phyloP scores from a whole-genome alignment of 1,140 invertebrate species.

The Zaprionus camerounensis region DNA sequence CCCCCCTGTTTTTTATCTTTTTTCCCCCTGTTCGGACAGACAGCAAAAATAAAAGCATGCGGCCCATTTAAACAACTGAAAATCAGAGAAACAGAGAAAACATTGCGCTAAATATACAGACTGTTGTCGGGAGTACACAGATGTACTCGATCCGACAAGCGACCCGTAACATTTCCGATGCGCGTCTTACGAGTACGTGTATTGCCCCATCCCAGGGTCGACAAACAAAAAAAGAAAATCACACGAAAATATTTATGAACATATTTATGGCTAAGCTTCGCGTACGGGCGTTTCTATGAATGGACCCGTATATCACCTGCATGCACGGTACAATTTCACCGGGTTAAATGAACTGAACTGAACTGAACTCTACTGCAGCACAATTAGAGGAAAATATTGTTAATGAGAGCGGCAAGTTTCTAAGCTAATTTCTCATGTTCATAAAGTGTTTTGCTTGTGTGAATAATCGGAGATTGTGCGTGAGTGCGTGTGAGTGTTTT shows the following conservation, averaged over 20 bases:
- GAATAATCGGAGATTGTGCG: neutral
- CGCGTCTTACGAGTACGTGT: conserved; percentile 3
- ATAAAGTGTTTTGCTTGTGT: neutral
- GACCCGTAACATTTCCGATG: conserved; percentile 12
- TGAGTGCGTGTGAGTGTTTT: neutral
- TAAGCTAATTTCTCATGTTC: neutral
- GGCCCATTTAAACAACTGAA: conserved; percentile 52
- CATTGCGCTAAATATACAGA: conserved; percentile 71
- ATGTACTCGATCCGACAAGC: conserved; percentile 41
- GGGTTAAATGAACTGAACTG: neutral
- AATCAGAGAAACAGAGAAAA: conserved; percentile 28
- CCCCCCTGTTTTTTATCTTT: conserved; percentile 25
- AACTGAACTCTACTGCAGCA: neutral
- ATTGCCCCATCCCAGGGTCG: conserved; percentile 5
- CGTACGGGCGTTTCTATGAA: conserved; percentile 39
- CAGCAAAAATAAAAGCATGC: conserved; percentile 35
- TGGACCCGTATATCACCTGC: conserved; percentile 31
- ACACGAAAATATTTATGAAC: conserved; percentile 41
- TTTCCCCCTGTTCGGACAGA: conserved; percentile 17
- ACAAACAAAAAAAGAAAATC: conserved; percentile 32
- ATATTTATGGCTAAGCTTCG: conserved; percentile 23
- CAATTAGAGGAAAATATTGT: neutral
- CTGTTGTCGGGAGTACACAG: conserved; percentile 50
- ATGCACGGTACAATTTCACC: conserved; percentile 2
- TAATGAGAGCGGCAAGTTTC: neutral